Percentiles rank a stretch among this genome's conserved stretches.
Evolutionary conservation across 2,888 invertebrate genomes (phyloP).

Genomic region (Girardia tigrina): DNA sequence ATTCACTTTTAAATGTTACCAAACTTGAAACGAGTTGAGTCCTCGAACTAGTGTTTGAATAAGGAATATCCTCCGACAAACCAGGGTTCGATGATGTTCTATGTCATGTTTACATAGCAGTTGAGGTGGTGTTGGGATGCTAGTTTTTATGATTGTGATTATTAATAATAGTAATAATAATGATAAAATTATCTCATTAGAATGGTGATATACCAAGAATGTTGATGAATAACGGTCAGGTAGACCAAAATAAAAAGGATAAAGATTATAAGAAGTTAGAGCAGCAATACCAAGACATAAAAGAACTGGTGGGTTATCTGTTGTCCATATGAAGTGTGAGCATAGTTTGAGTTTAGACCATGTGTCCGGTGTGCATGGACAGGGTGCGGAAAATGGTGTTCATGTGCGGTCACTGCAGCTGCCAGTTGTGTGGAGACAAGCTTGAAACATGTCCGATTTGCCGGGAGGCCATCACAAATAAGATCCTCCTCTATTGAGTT

Average conservation of each 20-base stretch:
- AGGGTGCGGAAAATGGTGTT: constrained; percentile 95
- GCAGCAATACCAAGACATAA: constrained; percentile 88
- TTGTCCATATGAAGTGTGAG: background rate
- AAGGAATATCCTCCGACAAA: too few species aligned
- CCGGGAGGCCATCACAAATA: constrained; percentile 82
- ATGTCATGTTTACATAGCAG: too few species aligned
- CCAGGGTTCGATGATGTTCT: too few species aligned
- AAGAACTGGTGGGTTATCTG: constrained; percentile 63
- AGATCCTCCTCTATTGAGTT: constrained; percentile 67
- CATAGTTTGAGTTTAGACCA: constrained; percentile 61
- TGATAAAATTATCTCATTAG: too few species aligned
- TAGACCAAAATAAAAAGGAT: constrained; percentile 55
- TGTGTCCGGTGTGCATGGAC: constrained; percentile 94
- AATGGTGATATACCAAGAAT: background rate
- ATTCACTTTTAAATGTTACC: too few species aligned
- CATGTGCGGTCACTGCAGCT: constrained; percentile 88
- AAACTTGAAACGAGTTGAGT: too few species aligned
- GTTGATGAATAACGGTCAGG: constrained; percentile 57
- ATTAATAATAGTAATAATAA: too few species aligned
- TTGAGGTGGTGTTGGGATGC: too few species aligned
- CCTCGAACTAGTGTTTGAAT: too few species aligned
- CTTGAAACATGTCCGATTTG: constrained; percentile 95
- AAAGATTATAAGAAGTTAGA: constrained; percentile 75
- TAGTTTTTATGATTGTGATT: too few species aligned
- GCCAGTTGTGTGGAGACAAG: constrained; percentile 94